These are phyloP conservation scores for Decapterus maruadsi DNA, from an alignment of 2,797 vertebrate genomes.

Conservation along the genomic window DNA sequence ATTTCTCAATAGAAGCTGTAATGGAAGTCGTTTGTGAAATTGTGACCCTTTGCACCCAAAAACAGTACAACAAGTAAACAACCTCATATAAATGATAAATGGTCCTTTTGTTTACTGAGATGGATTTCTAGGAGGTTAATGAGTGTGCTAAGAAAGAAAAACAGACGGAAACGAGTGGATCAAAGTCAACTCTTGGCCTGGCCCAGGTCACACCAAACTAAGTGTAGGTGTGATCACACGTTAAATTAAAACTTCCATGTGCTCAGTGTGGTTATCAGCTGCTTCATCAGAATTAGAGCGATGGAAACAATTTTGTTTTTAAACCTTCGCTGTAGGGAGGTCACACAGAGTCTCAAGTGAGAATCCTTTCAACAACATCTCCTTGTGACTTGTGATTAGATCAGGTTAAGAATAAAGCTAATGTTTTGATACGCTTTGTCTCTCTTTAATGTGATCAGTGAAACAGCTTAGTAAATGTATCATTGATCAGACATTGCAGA, in stretches of 20 bases:
- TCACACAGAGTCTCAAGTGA: not conserved
- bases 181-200: not conserved
- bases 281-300: not conserved
- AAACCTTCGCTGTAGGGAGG: not conserved
- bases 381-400: not conserved
- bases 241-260: not conserved
- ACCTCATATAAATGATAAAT: not conserved
- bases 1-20: too few species aligned
- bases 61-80: not conserved
- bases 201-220: constrained; percentile 4
- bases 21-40: too few species aligned
- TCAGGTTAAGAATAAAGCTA: constrained; percentile 25
- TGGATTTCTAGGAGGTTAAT: not conserved
- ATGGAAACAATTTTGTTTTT: not conserved
- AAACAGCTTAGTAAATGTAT: not conserved
- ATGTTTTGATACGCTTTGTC: constrained; percentile 10
- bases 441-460: not conserved
- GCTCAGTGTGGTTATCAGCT: not conserved
- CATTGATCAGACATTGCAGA: too few species aligned
- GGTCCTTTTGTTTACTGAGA: not conserved
- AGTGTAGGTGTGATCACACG: constrained; percentile 14
- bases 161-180: not conserved
- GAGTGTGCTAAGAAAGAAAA: not conserved
- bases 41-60: not conserved
- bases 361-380: not conserved